These are phyloP conservation scores for Fissipunctia ypsillon DNA, from an alignment of 2,888 invertebrate species.

Conservation along the genomic window DNA sequence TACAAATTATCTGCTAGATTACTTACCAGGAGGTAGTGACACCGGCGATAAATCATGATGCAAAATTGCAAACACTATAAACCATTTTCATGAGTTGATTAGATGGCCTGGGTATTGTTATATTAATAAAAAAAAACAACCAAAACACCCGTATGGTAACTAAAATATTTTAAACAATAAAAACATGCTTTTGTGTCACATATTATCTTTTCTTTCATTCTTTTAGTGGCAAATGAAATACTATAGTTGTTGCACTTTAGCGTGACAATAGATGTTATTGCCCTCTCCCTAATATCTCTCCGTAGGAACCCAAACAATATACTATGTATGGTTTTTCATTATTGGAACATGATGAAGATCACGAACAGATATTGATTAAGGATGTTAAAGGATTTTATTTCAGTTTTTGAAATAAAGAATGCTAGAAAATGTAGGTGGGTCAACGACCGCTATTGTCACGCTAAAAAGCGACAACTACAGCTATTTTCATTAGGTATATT, in stretches of 20 bases:
- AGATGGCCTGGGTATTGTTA: slow-evolving; percentile 49
- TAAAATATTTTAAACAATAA: slow-evolving; percentile 35
- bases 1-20: not conserved
- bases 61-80: slow-evolving; percentile 50
- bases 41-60: too few species aligned
- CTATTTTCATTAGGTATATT: not conserved
- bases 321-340: too few species aligned
- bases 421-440: too few species aligned
- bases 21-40: not conserved
- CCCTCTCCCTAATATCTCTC: too few species aligned
- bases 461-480: too few species aligned
- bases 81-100: slow-evolving; percentile 58
- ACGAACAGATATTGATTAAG: too few species aligned
- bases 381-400: too few species aligned
- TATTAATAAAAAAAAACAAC: slow-evolving; percentile 52
- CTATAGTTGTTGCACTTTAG: not conserved
- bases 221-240: not conserved
- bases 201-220: not conserved
- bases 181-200: slow-evolving; percentile 11
- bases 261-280: too few species aligned
- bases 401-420: too few species aligned
- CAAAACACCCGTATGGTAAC: slow-evolving; percentile 66
- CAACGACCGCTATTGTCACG: too few species aligned
- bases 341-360: too few species aligned
- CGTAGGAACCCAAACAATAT: too few species aligned